phyloP scores from a whole-genome alignment of 2,113 vertebrate genomes.

The Pteronura brasiliensis region DNA sequence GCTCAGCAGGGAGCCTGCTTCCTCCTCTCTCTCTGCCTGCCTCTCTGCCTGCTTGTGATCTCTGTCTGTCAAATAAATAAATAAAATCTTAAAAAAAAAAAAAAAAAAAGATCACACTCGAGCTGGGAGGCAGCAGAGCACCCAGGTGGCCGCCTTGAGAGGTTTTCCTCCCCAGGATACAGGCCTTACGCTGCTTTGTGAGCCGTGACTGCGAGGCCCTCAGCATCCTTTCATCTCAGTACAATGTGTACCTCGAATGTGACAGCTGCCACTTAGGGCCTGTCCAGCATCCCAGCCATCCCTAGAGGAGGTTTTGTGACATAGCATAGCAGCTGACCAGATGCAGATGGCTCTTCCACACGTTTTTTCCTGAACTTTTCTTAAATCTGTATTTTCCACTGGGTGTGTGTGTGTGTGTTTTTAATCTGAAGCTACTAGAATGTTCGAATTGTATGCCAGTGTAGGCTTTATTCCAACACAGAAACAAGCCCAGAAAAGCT shows the following conservation, averaged over 20 bases:
- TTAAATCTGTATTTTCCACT: not conserved
- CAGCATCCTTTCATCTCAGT: not conserved
- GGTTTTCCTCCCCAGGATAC: not conserved
- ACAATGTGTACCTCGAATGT: not conserved
- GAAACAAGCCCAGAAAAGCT: not conserved
- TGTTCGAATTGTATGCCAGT: not conserved
- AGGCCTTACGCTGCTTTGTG: not conserved
- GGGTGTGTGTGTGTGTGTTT: not conserved
- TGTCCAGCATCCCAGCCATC: not conserved
- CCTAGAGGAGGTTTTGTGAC: not conserved
- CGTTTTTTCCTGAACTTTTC: not conserved
- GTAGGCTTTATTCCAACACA: not conserved
- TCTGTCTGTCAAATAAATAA: no score
- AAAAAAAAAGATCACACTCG: no score
- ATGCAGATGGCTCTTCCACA: not conserved
- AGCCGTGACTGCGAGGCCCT: not conserved
- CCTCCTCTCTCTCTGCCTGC: no score
- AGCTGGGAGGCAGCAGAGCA: not conserved
- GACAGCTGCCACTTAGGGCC: not conserved
- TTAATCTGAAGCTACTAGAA: not conserved
- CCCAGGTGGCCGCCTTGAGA: accelerated
- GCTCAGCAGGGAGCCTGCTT: no score
- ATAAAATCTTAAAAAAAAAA: no score
- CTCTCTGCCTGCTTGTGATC: no score
- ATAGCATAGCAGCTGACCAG: not conserved